Base-by-base conservation (phyloP, 2,797 vertebrate genomes). In the Botia almorhae region DNA sequence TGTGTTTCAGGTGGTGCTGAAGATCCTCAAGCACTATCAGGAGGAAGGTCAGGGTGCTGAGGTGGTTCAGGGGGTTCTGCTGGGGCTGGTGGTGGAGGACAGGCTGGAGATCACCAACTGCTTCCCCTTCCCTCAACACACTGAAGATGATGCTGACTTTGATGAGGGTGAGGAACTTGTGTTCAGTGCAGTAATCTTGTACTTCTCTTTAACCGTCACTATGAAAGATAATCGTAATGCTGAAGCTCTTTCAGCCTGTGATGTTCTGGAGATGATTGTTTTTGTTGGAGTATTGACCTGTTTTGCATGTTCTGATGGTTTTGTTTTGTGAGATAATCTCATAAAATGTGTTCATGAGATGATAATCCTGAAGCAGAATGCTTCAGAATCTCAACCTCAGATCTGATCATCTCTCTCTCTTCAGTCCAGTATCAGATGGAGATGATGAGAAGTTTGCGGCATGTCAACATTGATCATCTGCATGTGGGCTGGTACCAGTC, bases 401-500 rank as follows among this genome's bases (percentile, higher is more conserved):
- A 10, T 2, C 26, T 51, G 14, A 29, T 19, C 21, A n/a, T 65
- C 7, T 39, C 63, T 43, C 2, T 12, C 29, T 50, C n/a, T n/a
- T 50, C 83, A 99, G 98, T 99, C 83, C 97, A 99, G 33, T 99
- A 99, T 94, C 98, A 99, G 93, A 99, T 99, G 97, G 98, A 99
- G 93, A 99, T 99, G 97, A 99, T 99, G 97, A 94, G 97, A 78
- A 98, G 97, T 74, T 95, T 99, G 76, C 97, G 96, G 88, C 98
- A 99, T 1, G 97, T 99, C 80, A 99, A 98, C 94, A 99, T 99
- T 14, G 98, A 99, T 91, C 98, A 99, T 91, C 97, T 99, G 87
- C 98, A 99, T 1, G 97, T 99, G 88, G 97, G 98, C 88, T 99
- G 98, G 97, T 99, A 99, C 91, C 98, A 99, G 92, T 99, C 98